phyloP scores from a whole-genome alignment of 1,140 invertebrate genomes.

The Fopius arisanus region DNA sequence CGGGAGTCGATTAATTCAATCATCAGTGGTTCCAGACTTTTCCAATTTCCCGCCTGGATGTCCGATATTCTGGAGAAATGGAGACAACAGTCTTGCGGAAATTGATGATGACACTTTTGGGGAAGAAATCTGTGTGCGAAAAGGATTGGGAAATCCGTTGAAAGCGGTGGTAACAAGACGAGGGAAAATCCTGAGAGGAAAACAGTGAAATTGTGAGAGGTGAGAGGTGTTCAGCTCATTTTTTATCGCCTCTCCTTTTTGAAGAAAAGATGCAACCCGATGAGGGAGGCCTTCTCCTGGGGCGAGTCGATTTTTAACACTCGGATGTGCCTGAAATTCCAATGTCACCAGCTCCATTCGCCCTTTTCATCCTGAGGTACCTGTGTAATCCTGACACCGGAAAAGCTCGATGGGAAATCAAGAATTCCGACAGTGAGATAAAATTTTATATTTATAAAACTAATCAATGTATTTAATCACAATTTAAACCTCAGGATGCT shows the following conservation, averaged over 20 bases:
- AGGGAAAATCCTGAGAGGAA: too few species aligned
- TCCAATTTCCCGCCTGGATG: not conserved
- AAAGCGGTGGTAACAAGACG: too few species aligned
- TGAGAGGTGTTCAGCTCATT: slow-evolving; percentile 19
- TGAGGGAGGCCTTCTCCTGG: not conserved
- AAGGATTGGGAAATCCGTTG: slow-evolving; percentile 7
- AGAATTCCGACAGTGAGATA: too few species aligned
- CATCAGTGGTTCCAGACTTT: not conserved
- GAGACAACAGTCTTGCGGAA: not conserved
- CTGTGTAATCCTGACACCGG: not conserved
- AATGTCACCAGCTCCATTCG: not conserved
- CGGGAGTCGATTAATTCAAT: not conserved
- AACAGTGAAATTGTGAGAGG: slow-evolving; percentile 18
- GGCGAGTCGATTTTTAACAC: not conserved
- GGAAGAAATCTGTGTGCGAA: too few species aligned
- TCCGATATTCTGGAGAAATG: not conserved
- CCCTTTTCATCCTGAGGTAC: not conserved
- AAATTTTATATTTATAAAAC: too few species aligned
- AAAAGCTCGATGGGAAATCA: too few species aligned
- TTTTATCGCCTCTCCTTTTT: slow-evolving; percentile 13
- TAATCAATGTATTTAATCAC: too few species aligned
- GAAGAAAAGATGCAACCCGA: not conserved
- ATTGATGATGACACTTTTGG: too few species aligned
- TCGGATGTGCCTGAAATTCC: too few species aligned
- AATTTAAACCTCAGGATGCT: too few species aligned